Evolutionary conservation across 2,888 invertebrate species (phyloP).

Genomic region (Melolontha melolontha): DNA sequence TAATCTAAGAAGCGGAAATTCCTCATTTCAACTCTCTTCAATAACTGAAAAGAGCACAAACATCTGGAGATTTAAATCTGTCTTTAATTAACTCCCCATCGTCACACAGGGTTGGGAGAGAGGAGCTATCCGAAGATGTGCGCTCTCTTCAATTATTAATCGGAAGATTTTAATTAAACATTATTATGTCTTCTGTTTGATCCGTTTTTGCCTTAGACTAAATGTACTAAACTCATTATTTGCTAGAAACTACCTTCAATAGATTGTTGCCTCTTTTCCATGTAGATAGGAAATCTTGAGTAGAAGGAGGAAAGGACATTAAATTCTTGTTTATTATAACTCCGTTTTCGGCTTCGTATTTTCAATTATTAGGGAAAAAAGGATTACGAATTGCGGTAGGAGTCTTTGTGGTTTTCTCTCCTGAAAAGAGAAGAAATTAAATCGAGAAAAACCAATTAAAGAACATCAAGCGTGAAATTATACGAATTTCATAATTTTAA

Average conservation of each 20-base stretch:
- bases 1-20: constrained; percentile 40
- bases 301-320: background rate
- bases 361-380: constrained; percentile 37
- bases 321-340: constrained; percentile 12
- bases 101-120: constrained; percentile 12
- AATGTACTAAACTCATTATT: constrained; percentile 34
- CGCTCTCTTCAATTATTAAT: constrained; percentile 44
- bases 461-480: constrained; percentile 22
- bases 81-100: constrained; percentile 49
- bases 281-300: constrained; percentile 9
- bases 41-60: constrained; percentile 48
- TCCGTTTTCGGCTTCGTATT: constrained; percentile 31
- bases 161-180: constrained; percentile 44
- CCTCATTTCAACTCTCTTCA: constrained; percentile 42
- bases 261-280: constrained; percentile 3
- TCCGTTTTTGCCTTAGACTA: constrained; percentile 31
- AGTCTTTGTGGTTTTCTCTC: constrained; percentile 13
- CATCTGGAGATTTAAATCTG: constrained; percentile 47
- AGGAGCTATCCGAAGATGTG: constrained; percentile 17
- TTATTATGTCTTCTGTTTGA: constrained; percentile 45
- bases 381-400: constrained; percentile 11
- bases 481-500: constrained; percentile 15
- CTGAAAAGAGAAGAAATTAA: constrained; percentile 1
- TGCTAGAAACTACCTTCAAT: constrained; percentile 10
- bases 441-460: constrained; percentile 25